Evolutionary conservation across 1,140 invertebrate species (phyloP).

Genomic region (Ceratina japonica): DNA sequence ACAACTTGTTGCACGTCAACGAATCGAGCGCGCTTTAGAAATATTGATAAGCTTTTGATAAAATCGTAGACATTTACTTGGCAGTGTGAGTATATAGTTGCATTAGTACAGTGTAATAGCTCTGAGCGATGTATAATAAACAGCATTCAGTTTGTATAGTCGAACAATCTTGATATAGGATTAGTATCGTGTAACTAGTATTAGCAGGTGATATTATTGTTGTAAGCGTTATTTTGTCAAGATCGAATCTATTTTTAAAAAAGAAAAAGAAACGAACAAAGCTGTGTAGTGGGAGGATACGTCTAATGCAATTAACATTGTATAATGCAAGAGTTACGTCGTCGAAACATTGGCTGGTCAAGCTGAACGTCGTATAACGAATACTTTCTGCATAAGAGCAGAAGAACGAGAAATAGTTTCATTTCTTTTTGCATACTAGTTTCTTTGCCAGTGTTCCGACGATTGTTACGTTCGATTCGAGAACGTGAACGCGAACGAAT

Average conservation of each 20-base stretch:
- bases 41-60: background rate
- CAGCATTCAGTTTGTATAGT: constrained; percentile 7
- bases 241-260: too few species aligned
- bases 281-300: background rate
- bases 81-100: constrained; percentile 16
- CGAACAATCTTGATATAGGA: constrained; percentile 11
- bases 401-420: background rate
- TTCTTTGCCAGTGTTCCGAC: constrained; percentile 8
- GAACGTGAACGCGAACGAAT: constrained; percentile 4
- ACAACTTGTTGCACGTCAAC: background rate
- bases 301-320: constrained; percentile 21
- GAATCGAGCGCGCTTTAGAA: constrained; percentile 1
- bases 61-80: constrained; percentile 25
- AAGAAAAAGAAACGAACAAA: too few species aligned
- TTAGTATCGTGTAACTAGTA: constrained; percentile 13
- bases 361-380: constrained; percentile 5
- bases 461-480: background rate
- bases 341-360: background rate
- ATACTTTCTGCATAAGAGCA: background rate
- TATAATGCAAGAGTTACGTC: constrained; percentile 30
- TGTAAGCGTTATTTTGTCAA: background rate
- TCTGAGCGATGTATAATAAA: background rate
- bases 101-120: too few species aligned
- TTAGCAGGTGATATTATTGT: background rate
- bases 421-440: background rate